phyloP scores from a whole-genome alignment of 2,113 vertebrate genomes.

The Microtus richardsoni region DNA sequence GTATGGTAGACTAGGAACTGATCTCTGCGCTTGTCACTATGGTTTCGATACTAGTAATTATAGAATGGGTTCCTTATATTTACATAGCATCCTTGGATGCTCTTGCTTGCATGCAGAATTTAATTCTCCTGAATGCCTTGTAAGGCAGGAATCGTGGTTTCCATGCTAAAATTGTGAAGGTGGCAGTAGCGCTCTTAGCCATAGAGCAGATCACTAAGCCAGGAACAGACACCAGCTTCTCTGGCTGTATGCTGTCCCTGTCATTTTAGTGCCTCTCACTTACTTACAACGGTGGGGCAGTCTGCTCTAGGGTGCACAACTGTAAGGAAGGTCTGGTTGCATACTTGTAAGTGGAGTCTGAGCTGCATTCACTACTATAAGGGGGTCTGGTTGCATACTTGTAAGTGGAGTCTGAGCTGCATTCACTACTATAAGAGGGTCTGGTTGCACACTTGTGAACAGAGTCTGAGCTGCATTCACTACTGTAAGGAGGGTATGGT shows the following conservation, averaged over 20 bases:
- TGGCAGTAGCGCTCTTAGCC: background rate
- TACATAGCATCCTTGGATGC: background rate
- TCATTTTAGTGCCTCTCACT: background rate
- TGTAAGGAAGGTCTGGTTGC: background rate
- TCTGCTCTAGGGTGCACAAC: background rate
- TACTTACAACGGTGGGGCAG: background rate
- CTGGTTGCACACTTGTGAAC: too few species aligned
- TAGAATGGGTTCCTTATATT: slow-evolving; percentile 1
- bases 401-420: too few species aligned
- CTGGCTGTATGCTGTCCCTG: background rate
- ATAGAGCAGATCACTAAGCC: background rate
- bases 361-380: background rate
- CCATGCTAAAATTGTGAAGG: background rate
- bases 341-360: background rate
- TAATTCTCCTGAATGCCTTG: background rate
- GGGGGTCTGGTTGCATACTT: too few species aligned
- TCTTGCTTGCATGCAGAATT: slow-evolving; percentile 10
- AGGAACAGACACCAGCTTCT: background rate
- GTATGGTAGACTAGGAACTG: background rate
- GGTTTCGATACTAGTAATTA: background rate
- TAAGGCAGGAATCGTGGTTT: background rate
- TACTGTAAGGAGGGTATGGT: too few species aligned
- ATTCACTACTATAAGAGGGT: too few species aligned
- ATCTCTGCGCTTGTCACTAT: background rate
- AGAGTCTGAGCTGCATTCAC: background rate